Evolutionary conservation across 1,140 invertebrate species (phyloP).

Genomic region (Druon quercuslanigerum): DNA sequence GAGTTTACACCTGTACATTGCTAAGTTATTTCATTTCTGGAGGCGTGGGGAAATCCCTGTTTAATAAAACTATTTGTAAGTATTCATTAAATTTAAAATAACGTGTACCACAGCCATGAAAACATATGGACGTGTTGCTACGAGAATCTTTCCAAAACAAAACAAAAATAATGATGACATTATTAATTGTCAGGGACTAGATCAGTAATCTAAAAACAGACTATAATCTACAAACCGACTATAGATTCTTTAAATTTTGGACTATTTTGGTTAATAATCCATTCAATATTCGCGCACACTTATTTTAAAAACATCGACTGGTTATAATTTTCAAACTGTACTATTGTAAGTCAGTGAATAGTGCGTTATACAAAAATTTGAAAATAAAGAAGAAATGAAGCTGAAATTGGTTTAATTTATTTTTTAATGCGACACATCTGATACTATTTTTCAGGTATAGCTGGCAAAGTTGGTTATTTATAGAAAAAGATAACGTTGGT

Average conservation of each 20-base stretch:
- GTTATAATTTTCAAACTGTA: conserved; percentile 11
- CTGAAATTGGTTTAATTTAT: background rate
- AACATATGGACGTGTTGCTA: too few relatives aligned
- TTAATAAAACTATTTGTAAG: conserved; percentile 2
- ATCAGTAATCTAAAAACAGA: background rate
- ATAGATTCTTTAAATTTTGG: conserved; percentile 6
- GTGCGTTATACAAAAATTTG: background rate
- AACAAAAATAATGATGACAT: background rate
- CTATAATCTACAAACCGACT: conserved; percentile 14
- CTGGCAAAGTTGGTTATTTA: too few relatives aligned
- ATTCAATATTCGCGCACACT: background rate
- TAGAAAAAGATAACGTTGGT: too few relatives aligned
- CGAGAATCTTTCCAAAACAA: background rate
- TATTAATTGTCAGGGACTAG: too few relatives aligned
- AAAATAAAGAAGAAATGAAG: background rate
- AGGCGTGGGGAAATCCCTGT: conserved; percentile 22
- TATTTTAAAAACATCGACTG: conserved; percentile 22
- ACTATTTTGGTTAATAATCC: conserved; percentile 30
- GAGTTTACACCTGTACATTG: conserved; percentile 33
- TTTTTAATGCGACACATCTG: too few relatives aligned
- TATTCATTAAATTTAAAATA: too few relatives aligned
- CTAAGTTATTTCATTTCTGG: conserved; percentile 48
- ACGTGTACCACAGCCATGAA: too few relatives aligned
- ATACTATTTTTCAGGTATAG: too few relatives aligned
- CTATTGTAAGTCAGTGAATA: conserved; percentile 9